A percentile compares a stretch with the other conserved stretches of the same genome.
phyloP scores from a whole-genome alignment of 2,888 invertebrate genomes.

The Conistra vaccinii region DNA sequence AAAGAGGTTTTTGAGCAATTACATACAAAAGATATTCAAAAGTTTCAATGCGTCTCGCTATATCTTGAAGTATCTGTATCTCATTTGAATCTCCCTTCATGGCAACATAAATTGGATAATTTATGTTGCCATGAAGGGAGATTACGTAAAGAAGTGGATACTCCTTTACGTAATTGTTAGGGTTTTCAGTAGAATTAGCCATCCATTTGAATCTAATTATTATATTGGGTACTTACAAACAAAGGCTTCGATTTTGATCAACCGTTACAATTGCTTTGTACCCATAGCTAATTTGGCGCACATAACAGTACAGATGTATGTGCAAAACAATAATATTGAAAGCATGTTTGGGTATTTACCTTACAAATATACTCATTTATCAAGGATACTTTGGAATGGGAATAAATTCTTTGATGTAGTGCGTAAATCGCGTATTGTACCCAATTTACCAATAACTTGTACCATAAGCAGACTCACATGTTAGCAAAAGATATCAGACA shows the following conservation, averaged over 20 bases:
- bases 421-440: conserved; percentile 17
- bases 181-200: conserved; percentile 21
- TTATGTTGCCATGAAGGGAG: too few species aligned
- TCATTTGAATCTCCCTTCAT: neutral
- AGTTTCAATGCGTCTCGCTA: neutral
- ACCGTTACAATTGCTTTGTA: conserved; percentile 43
- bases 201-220: conserved; percentile 25
- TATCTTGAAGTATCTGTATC: neutral
- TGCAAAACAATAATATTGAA: conserved; percentile 35
- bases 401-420: conserved; percentile 28
- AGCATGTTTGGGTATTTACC: conserved; percentile 28
- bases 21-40: conserved; percentile 7
- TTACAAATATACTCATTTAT: conserved; percentile 9
- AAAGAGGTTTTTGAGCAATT: conserved; percentile 14
- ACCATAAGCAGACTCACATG: neutral
- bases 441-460: conserved; percentile 1
- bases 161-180: neutral
- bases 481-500: neutral
- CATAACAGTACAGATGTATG: conserved; percentile 33
- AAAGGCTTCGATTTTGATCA: conserved; percentile 43
- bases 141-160: too few species aligned
- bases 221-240: conserved; percentile 7
- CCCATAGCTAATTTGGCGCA: conserved; percentile 45
- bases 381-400: conserved; percentile 31
- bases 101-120: too few species aligned